phyloP scores from a whole-genome alignment of 2,113 vertebrate genomes.

The Scomber scombrus region DNA sequence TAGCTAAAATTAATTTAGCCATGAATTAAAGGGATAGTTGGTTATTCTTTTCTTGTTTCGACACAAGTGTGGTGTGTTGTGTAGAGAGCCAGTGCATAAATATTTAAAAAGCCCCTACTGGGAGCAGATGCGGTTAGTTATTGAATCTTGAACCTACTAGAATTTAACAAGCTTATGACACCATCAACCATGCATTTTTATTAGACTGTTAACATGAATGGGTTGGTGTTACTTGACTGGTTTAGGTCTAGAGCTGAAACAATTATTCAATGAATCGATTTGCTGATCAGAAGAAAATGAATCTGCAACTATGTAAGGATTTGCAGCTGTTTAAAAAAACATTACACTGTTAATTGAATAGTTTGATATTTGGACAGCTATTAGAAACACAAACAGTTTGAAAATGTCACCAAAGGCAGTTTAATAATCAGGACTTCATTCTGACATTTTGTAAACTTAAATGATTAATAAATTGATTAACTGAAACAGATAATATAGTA shows the following conservation, averaged over 20 bases:
- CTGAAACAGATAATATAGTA: too few relatives aligned
- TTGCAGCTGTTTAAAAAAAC: background rate
- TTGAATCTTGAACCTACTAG: slow-evolving; percentile 43
- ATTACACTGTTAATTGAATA: background rate
- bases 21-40: slow-evolving; percentile 32
- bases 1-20: slow-evolving; percentile 23
- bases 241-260: background rate
- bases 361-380: background rate
- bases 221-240: background rate
- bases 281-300: background rate
- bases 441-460: background rate
- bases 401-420: background rate
- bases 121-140: slow-evolving; percentile 50
- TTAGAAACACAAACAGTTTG: background rate
- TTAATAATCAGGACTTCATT: background rate
- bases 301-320: background rate
- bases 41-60: slow-evolving; percentile 8
- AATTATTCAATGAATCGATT: slow-evolving; percentile 6
- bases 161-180: slow-evolving; percentile 49
- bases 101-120: slow-evolving; percentile 47
- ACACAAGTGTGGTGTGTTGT: slow-evolving; percentile 2
- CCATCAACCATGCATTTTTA: slow-evolving; percentile 45
- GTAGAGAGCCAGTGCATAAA: slow-evolving; percentile 35
- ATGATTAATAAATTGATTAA: background rate
- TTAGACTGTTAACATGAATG: slow-evolving; percentile 29